Conservation (phyloP, 2,797 vertebrate genomes). For the Rhynchonycteris naso region DNA sequence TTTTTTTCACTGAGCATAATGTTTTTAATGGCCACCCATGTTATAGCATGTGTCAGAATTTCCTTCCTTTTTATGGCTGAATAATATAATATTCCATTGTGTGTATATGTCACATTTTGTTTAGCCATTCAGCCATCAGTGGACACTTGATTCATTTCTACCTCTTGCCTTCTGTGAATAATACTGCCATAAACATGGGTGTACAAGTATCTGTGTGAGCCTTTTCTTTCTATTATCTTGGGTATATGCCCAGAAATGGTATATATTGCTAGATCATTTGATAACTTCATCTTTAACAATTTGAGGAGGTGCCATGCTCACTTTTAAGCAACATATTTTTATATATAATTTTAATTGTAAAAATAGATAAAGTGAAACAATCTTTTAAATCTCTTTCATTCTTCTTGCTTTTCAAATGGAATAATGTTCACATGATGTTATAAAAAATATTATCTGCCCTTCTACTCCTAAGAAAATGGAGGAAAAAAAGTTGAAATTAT, state of each 20-base stretch:
- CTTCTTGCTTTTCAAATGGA: conserved; percentile 40
- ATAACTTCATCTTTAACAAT: neutral
- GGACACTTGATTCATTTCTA: neutral
- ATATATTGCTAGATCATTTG: neutral
- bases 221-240: neutral
- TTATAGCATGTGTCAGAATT: neutral
- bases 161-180: neutral
- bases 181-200: neutral
- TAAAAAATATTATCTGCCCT: neutral
- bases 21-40: neutral
- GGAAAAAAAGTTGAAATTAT: neutral
- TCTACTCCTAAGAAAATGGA: neutral
- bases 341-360: neutral
- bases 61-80: neutral
- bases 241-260: neutral
- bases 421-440: neutral
- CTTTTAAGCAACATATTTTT: neutral
- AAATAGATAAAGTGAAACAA: neutral
- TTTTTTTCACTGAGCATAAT: neutral
- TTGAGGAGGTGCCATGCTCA: neutral
- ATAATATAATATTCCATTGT: neutral
- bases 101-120: neutral
- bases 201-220: neutral
- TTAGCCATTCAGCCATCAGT: neutral
- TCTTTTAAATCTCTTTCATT: neutral